Base-by-base conservation (phyloP, 2,888 invertebrate genomes). In the Schrankia costaestrigalis region DNA sequence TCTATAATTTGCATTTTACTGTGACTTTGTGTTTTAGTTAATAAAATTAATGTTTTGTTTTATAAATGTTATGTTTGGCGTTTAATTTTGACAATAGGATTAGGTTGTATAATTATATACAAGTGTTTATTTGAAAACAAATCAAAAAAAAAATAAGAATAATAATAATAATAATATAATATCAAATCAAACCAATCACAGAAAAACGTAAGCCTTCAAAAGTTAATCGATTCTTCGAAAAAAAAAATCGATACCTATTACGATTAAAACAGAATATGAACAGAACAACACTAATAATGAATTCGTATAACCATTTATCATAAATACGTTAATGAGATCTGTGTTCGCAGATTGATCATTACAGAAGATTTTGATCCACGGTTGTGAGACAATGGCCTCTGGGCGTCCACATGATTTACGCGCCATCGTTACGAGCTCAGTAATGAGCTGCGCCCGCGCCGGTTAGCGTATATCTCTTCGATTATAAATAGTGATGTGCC, bases 381-480 rank as follows among this genome's bases (percentile, higher is more conserved):
- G 56, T 53, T 56, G 55, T 56, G 58, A 78, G 77, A 82, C 80
- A 81, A 81, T 82, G 76, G 76, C 75, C 80, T 67, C 64, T 64
- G 77, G 76, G 81, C 76, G 81, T 74, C 68, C 69, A 73, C 63
- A 72, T 82, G 84, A 85, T 82, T 84, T 83, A 82, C 82, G 74
- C 64, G 61, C 66, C 68, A 73, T 81, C 78, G 82, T 83, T 81
- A 80, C 71, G 75, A 70, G 63, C 54, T 63, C 68, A 64, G 71
- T 83, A 83, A 82, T 83, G 84, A 84, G 83, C 67, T 79, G 82
- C 78, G 76, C 77, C 53, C 56, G 68, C 77, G 75, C 74, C 63
- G 72, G 54, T 62, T 66, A 66, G 61, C 62, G 65, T 65, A 62
- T 62, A 61, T 54, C 60, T 54, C 48, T 56, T 57, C 63, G 67